These are phyloP conservation scores for Nothoprocta perdicaria DNA, from an alignment of 2,113 vertebrate species.

Conservation along the genomic window DNA sequence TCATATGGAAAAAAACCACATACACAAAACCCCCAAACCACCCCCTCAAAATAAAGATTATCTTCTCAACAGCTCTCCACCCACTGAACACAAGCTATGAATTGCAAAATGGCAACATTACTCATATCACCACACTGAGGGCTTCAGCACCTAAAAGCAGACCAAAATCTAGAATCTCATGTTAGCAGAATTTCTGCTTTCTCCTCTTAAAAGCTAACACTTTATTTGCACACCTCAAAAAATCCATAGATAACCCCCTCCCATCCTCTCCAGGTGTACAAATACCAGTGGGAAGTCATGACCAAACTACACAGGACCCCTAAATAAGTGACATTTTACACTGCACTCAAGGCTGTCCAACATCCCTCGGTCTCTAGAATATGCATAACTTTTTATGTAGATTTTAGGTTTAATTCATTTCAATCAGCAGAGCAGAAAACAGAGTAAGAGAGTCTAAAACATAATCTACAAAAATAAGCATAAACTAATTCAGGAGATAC, in stretches of 20 bases:
- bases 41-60: background rate
- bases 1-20: background rate
- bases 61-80: background rate
- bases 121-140: background rate
- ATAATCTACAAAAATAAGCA: background rate
- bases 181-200: background rate
- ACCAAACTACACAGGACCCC: background rate
- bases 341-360: background rate
- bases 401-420: conserved; percentile 11
- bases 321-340: background rate
- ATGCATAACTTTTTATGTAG: background rate
- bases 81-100: background rate
- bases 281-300: background rate
- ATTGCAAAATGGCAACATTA: background rate
- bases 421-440: background rate
- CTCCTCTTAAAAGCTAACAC: background rate
- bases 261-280: background rate
- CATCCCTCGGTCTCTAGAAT: background rate
- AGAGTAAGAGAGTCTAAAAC: background rate
- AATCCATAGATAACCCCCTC: background rate
- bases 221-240: background rate
- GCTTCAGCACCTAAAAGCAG: background rate
- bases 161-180: background rate
- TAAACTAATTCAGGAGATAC: background rate
- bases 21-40: background rate